phyloP scores from a whole-genome alignment of 2,888 invertebrate species.

The Chrysolina americana region DNA sequence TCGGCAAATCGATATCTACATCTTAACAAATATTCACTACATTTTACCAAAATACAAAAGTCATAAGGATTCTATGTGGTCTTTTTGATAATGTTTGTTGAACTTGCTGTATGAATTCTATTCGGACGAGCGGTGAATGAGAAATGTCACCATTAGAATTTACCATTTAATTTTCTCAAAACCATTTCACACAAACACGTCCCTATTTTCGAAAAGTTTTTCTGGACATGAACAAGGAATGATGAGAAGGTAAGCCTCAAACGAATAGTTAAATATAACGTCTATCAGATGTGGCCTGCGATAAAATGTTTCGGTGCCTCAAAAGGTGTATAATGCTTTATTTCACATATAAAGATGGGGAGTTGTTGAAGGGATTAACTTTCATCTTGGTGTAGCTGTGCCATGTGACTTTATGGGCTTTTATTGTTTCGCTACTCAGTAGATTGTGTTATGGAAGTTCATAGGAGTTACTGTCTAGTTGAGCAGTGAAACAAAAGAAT shows the following conservation, averaged over 20 bases:
- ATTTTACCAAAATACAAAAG: no score
- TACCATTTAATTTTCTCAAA: neutral
- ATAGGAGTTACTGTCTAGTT: neutral
- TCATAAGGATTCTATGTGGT: no score
- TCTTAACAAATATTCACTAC: no score
- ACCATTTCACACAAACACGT: neutral
- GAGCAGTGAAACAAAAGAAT: no score
- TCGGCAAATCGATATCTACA: no score
- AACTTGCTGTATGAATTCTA: no score
- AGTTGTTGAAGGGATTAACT: neutral
- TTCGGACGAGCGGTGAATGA: neutral
- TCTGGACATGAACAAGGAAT: neutral
- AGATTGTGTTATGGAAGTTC: neutral
- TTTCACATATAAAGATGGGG: neutral
- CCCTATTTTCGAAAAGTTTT: neutral
- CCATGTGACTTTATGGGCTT: neutral
- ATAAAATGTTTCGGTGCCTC: neutral
- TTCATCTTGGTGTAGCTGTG: neutral
- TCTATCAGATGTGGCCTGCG: slow-evolving; percentile 13
- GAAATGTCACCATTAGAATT: neutral
- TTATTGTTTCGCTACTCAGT: neutral
- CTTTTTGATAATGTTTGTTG: no score
- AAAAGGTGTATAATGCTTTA: slow-evolving; percentile 21
- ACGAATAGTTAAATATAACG: slow-evolving; percentile 9
- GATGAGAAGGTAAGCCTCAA: neutral